These are phyloP conservation scores for Drosophila anomalata DNA, from an alignment of 2,888 invertebrate species.

Conservation along the genomic window DNA sequence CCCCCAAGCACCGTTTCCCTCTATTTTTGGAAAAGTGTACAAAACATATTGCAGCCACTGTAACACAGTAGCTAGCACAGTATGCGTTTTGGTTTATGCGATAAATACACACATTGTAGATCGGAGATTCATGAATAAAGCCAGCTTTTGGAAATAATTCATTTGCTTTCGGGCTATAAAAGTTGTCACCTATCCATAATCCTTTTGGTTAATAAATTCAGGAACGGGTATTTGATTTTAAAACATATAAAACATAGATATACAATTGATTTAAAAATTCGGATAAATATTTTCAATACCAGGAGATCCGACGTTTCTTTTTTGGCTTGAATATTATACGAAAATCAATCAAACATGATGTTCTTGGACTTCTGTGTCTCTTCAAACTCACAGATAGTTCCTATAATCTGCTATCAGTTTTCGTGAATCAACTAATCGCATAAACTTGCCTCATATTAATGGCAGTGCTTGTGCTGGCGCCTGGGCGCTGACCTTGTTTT, in stretches of 20 bases:
- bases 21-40: conserved; percentile 65
- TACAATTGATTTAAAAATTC: background rate
- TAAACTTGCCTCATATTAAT: conserved; percentile 11
- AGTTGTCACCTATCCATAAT: conserved; percentile 10
- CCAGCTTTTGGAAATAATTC: conserved; percentile 10
- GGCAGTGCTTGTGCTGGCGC: conserved; percentile 12
- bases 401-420: background rate
- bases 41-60: conserved; percentile 64
- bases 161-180: background rate
- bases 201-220: conserved; percentile 1
- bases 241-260: background rate
- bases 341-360: too few species aligned
- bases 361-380: too few species aligned
- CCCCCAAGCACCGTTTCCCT: conserved; percentile 19
- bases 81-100: conserved; percentile 29
- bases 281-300: too few species aligned
- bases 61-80: conserved; percentile 20
- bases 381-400: background rate
- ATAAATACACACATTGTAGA: conserved; percentile 20
- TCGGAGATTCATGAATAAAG: conserved; percentile 20
- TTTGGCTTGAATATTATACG: background rate
- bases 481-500: conserved; percentile 39
- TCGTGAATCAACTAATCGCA: conserved; percentile 6
- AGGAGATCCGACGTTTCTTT: too few species aligned
- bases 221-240: background rate